phyloP scores from a whole-genome alignment of 2,797 vertebrate species.

The Notolabrus celidotus region DNA sequence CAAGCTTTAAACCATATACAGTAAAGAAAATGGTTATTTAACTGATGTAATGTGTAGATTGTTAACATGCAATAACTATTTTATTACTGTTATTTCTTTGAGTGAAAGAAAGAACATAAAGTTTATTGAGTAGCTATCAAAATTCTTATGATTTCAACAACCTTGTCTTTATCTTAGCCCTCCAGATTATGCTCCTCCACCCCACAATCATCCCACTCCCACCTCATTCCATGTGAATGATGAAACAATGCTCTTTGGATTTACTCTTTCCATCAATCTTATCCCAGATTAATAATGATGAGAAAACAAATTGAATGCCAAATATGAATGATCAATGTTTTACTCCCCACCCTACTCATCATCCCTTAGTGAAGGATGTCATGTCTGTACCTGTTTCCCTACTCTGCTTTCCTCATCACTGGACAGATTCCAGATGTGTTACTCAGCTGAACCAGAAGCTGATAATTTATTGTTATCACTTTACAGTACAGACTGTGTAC shows the following conservation, averaged over 20 bases:
- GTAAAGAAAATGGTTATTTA: too few relatives aligned
- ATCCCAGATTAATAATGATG: neutral
- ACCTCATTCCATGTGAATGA: constrained; percentile 8
- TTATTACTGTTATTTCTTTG: too few relatives aligned
- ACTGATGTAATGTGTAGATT: too few relatives aligned
- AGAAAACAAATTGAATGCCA: neutral
- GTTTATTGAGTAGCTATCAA: neutral
- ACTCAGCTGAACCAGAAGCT: neutral
- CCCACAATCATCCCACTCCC: neutral
- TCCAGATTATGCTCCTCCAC: neutral
- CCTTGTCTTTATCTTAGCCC: neutral
- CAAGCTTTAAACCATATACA: too few relatives aligned
- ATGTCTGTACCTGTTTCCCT: neutral
- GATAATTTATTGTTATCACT: neutral
- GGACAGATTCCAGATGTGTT: neutral
- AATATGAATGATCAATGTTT: neutral
- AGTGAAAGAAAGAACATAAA: too few relatives aligned
- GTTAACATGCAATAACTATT: too few relatives aligned
- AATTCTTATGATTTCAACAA: neutral
- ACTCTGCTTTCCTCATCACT: neutral
- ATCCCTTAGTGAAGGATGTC: neutral
- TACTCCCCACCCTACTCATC: neutral
- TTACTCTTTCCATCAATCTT: neutral
- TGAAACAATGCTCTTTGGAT: neutral
- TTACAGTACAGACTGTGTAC: neutral